Percentiles rank a stretch among this genome's conserved stretches.
These are phyloP conservation scores for Synaphobranchus kaupii DNA, from an alignment of 2,797 vertebrate species.

Conservation along the genomic window DNA sequence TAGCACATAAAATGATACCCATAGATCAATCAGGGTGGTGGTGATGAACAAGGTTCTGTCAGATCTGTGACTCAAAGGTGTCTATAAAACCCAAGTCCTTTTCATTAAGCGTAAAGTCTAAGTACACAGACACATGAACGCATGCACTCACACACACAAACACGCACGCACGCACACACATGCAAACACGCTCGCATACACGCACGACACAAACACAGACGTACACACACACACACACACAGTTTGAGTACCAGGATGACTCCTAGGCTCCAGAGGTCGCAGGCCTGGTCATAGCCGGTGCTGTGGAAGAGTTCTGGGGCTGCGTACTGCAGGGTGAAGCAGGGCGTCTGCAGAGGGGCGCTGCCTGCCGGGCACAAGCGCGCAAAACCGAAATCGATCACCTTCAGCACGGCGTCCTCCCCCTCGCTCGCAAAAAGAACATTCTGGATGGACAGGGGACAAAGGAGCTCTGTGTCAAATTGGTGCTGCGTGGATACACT, in stretches of 20 bases:
- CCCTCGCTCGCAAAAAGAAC: constrained; percentile 85
- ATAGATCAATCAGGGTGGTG: not conserved
- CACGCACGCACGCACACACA: not conserved
- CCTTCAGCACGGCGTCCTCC: constrained; percentile 82
- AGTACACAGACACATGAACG: not conserved
- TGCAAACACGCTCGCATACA: not conserved
- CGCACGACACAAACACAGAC: not conserved
- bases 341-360: constrained; percentile 86
- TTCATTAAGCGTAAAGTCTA: not conserved
- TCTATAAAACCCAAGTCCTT: not conserved
- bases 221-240: constrained; percentile 38
- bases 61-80: not conserved
- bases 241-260: constrained; percentile 84
- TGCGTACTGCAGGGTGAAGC: constrained; percentile 91
- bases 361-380: constrained; percentile 83
- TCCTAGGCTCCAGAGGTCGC: constrained; percentile 92
- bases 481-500: too few relatives aligned
- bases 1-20: not conserved
- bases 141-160: not conserved
- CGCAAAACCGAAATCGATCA: constrained; percentile 92
- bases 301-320: constrained; percentile 87
- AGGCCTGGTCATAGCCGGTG: constrained; percentile 88
- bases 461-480: not conserved
- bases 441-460: constrained; percentile 68
- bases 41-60: not conserved